Percentiles rank a stretch among this genome's conserved stretches.
phyloP scores from a whole-genome alignment of 92 coral and sea anemone genomes.

The Plumapathes pennacea region DNA sequence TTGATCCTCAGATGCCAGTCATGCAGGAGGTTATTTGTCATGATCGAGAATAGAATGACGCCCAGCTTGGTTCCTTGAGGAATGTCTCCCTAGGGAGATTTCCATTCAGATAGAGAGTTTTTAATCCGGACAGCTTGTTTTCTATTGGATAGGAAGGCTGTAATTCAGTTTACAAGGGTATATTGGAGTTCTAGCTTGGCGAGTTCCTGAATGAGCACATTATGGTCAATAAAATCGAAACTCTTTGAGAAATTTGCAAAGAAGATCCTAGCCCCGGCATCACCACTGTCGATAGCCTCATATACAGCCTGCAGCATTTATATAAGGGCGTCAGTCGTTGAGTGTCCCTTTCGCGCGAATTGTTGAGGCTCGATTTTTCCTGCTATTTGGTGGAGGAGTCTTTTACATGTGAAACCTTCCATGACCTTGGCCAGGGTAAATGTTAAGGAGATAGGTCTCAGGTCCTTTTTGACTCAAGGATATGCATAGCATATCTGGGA shows the following conservation, averaged over 20 bases:
- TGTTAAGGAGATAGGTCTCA: slow-evolving; percentile 8
- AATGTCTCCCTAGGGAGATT: slow-evolving; percentile 32
- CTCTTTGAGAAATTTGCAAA: slow-evolving; percentile 39
- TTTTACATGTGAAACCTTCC: slow-evolving; percentile 45
- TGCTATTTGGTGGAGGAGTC: slow-evolving; percentile 21
- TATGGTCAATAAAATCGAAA: slow-evolving; percentile 35
- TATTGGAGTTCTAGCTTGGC: slow-evolving; percentile 3
- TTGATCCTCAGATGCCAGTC: slow-evolving; percentile 5
- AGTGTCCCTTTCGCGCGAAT: slow-evolving; percentile 9
- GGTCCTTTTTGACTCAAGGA: too few species aligned
- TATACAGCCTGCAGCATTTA: slow-evolving; percentile 7
- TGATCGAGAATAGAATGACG: slow-evolving; percentile 12
- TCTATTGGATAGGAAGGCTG: slow-evolving; percentile 17
- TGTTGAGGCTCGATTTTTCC: slow-evolving; percentile 37
- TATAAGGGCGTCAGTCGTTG: slow-evolving; percentile 8
- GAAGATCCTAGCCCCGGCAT: slow-evolving; percentile 28
- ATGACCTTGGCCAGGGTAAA: slow-evolving; percentile 28
- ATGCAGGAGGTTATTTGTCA: too few species aligned
- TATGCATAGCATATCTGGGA: too few species aligned
- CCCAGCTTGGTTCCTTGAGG: slow-evolving; percentile 35
- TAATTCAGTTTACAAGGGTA: slow-evolving; percentile 11
- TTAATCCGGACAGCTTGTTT: slow-evolving; percentile 32
- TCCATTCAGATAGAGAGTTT: slow-evolving; percentile 16
- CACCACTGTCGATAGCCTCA: slow-evolving; percentile 9
- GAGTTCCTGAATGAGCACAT: slow-evolving; percentile 24